Percentiles rank a stretch among this genome's conserved stretches.
Conservation (phyloP, 2,113 vertebrate species). For the Clupea harengus region DNA sequence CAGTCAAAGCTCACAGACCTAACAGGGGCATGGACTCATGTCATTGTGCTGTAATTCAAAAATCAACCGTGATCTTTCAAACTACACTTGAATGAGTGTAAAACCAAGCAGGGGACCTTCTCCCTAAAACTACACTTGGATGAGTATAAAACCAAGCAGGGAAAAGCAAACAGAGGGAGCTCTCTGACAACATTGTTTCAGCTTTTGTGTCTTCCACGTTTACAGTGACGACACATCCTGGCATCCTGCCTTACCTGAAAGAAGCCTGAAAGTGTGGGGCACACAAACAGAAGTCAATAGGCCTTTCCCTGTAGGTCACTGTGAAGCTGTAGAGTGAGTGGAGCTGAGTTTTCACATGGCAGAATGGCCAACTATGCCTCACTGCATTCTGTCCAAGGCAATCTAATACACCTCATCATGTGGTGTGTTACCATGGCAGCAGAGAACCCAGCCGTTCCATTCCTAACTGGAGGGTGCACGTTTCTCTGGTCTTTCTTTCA, state of each 20-base stretch:
- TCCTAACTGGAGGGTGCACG: constrained; percentile 80
- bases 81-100: neutral
- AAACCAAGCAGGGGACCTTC: neutral
- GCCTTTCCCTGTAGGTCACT: neutral
- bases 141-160: neutral
- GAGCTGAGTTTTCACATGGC: constrained; percentile 68
- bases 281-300: constrained; percentile 11
- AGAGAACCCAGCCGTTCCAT: constrained; percentile 83
- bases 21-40: neutral
- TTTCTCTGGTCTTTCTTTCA: constrained; percentile 58
- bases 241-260: neutral
- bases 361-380: constrained; percentile 72
- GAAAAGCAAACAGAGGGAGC: neutral
- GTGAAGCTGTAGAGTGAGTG: neutral
- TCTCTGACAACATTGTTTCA: neutral
- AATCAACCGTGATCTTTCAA: neutral
- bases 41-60: neutral
- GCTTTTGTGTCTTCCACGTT: neutral
- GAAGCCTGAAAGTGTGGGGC: neutral
- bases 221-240: neutral
- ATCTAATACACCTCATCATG: constrained; percentile 98
- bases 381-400: constrained; percentile 77
- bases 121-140: neutral
- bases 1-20: neutral
- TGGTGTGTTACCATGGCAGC: constrained; percentile 93